Evolutionary conservation across 92 coral and sea anemone genomes (phyloP).

Genomic region (Paragorgia papillata): DNA sequence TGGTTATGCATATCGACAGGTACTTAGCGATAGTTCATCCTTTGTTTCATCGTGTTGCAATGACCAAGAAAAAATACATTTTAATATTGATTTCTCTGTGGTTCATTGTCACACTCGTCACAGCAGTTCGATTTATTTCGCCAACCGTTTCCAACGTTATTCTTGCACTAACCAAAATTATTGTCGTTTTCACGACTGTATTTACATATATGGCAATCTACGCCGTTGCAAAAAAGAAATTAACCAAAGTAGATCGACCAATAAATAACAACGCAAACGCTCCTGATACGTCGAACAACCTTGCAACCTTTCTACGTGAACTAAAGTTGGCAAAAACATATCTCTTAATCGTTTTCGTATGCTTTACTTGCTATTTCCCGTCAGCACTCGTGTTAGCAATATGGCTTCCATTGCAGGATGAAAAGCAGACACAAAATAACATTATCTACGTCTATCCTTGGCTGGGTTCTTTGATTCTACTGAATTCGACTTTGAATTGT

Average conservation of each 20-base stretch:
- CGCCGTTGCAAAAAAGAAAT: not conserved
- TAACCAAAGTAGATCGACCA: not conserved
- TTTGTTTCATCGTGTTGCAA: not conserved
- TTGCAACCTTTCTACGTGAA: not conserved
- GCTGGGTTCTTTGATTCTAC: conserved; percentile 12
- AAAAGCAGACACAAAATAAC: not conserved
- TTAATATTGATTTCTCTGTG: not conserved
- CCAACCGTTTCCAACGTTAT: not conserved
- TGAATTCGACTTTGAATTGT: conserved; percentile 33
- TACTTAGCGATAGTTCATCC: conserved; percentile 21
- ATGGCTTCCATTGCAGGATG: not conserved
- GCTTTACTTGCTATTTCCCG: not conserved
- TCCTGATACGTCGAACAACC: not conserved
- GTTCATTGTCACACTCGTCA: not conserved
- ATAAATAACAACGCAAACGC: no score
- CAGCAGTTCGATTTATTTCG: no score
- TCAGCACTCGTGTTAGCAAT: not conserved
- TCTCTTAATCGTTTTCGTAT: not conserved
- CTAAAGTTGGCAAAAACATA: not conserved
- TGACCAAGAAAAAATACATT: not conserved
- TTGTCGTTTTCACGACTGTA: not conserved
- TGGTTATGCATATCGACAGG: conserved; percentile 13
- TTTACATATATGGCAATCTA: not conserved
- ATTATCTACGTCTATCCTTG: not conserved
- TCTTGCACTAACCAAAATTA: not conserved